Base-by-base conservation (phyloP, 2,797 vertebrate species). In the Euthynnus affinis region DNA sequence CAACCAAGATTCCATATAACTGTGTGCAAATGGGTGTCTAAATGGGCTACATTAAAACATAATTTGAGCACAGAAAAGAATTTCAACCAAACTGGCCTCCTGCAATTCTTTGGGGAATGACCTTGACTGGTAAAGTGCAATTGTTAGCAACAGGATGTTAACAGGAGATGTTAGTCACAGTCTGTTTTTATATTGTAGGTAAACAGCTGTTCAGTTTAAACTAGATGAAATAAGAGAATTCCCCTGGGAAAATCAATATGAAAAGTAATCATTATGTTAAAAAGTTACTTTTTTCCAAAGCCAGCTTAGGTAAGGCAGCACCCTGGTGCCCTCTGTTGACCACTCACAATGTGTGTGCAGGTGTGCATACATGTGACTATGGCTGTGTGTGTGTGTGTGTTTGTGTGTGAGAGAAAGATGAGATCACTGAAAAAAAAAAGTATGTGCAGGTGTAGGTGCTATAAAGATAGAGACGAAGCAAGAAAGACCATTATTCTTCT, bases 401-500 rank as follows among this genome's bases (percentile, higher is more conserved):
- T 32, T n/a, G 1, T 23, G 46, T 29, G 18, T 58, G 46, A 51
- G 6, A 46, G 48, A 29, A 34, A 22, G 29, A 37, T n/a, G 37
- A 37, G 25, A 63, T 14, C 46, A 32, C 20, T 32, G 10, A 67
- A 52, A 49, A 20, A 49, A 17, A 67, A 58, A 42, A 51, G n/a
- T 27, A 42, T 44, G 23, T 58, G 29, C 12, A 51, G 9, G 17
- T 70, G 59, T 56, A 32, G 34, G 23, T 72, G 34, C 9, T 27
- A 57, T 27, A 69, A 46, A 66, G 34, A 68, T 7, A 57, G 44
- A 62, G 27, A 79, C 4, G 52, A 76, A 46, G 55, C 13, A 74
- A 76, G 48, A 72, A 75, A 34, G 37, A 32, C 25, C 34, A 71
- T 80, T 83, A 77, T 64, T 86, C 78, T 71, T 85, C 64, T 9